Evolutionary conservation across 2,113 vertebrate genomes (phyloP), one percentile per base, ranked within the genome.

Genomic region (Xiphias gladius): DNA sequence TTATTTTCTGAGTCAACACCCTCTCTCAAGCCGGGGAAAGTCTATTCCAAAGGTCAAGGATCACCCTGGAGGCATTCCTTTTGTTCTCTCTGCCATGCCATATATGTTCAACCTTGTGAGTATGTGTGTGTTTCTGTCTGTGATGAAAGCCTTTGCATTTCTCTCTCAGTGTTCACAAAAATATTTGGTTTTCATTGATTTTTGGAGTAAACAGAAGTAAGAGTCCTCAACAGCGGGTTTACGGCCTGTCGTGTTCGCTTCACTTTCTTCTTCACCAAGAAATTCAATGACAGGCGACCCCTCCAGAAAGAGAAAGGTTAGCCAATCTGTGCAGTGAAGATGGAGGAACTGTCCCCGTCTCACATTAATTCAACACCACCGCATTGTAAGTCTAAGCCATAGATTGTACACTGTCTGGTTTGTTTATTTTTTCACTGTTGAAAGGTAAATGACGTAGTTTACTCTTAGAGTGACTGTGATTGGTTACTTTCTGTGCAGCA

Each of bases 1-100:
- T 91, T 93, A 87, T 89, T 92, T 94, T 94, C 86, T 86, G 86
- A 91, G 90, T 93, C 93, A 91, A 93, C 92, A 91, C 91, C 91
- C 91, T 90, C 83, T 91, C 89, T 87, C 35, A 7, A 86, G 85
- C 82, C 46, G 84, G 88, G 79, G 89, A 91, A 93, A 88, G 91
- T 93, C 91, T 92, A 90, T 90, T 91, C 85, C 88, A 84, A 74
- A 88, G 93, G 92, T 93, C 89, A 93, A 91, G 84, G 93, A 91
- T 94, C 92, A 93, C 41, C 66, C 84, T 62, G 22, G 86, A 92
- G 83, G 85, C 89, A 94, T 92, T 94, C 87, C 92, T 89, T 92
- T 93, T 90, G 91, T 92, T 91, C 90, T 79, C 74, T 62, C 84
- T 87, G 71, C 83, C 80, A 55, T 65, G 75, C 84, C 24, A 28